Conservation (phyloP, 2,797 vertebrate genomes). For the Knipowitschia caucasica region DNA sequence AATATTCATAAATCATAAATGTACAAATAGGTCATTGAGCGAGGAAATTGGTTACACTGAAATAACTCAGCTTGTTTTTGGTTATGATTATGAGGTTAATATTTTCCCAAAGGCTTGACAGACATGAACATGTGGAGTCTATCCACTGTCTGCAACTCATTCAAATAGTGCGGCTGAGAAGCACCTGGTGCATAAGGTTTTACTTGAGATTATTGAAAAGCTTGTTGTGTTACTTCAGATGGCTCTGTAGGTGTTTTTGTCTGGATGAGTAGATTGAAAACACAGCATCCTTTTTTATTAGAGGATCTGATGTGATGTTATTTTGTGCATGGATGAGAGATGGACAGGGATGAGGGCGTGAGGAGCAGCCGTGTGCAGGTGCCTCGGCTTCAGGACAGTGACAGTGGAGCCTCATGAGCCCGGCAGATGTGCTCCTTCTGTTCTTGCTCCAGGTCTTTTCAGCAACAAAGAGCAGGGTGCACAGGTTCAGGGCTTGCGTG, state of each 20-base stretch:
- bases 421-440: slow-evolving; percentile 69
- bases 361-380: slow-evolving; percentile 43
- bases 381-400: slow-evolving; percentile 42
- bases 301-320: slow-evolving; percentile 43
- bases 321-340: slow-evolving; percentile 17
- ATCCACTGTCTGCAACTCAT: slow-evolving; percentile 58
- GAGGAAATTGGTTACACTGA: slow-evolving; percentile 46
- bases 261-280: slow-evolving; percentile 31
- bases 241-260: slow-evolving; percentile 38
- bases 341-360: slow-evolving; percentile 31
- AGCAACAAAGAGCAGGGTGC: slow-evolving; percentile 54
- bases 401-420: slow-evolving; percentile 54
- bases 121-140: slow-evolving; percentile 51
- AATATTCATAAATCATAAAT: not conserved
- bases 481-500: slow-evolving; percentile 59
- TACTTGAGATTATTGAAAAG: slow-evolving; percentile 60
- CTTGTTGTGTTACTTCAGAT: slow-evolving; percentile 41
- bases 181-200: slow-evolving; percentile 70
- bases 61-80: slow-evolving; percentile 57
- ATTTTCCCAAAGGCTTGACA: slow-evolving; percentile 59
- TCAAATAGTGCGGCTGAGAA: slow-evolving; percentile 51
- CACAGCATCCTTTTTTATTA: slow-evolving; percentile 38
- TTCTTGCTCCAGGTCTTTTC: slow-evolving; percentile 59
- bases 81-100: slow-evolving; percentile 68
- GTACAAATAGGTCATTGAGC: slow-evolving; percentile 58